These are phyloP conservation scores for Syrphus vitripennis DNA, from an alignment of 2,888 invertebrate genomes.

Conservation along the genomic window DNA sequence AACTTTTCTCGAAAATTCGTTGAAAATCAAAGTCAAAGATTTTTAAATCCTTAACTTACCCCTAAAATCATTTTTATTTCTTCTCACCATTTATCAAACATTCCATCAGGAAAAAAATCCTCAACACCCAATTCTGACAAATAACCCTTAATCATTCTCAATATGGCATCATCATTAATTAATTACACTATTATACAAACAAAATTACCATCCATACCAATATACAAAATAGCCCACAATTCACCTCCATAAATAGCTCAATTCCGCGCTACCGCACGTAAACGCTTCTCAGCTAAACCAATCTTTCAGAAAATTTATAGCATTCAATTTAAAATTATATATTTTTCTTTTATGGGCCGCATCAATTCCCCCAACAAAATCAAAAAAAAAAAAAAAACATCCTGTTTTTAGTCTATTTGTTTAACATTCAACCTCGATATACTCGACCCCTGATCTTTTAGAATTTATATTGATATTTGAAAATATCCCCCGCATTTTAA, in stretches of 20 bases:
- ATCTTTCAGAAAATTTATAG: slow-evolving; percentile 58
- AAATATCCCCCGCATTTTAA: slow-evolving; percentile 24
- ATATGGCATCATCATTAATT: slow-evolving; percentile 38
- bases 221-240: slow-evolving; percentile 5
- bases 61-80: not conserved
- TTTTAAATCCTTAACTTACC: not conserved
- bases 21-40: not conserved
- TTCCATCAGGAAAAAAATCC: slow-evolving; percentile 3
- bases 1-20: no score
- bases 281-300: slow-evolving; percentile 40
- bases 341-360: slow-evolving; percentile 56
- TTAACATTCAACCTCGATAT: slow-evolving; percentile 70
- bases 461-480: slow-evolving; percentile 68
- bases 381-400: slow-evolving; percentile 5
- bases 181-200: slow-evolving; percentile 43
- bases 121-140: slow-evolving; percentile 18
- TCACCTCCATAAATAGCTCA: slow-evolving; percentile 56
- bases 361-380: not conserved
- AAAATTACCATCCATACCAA: slow-evolving; percentile 6
- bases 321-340: slow-evolving; percentile 70
- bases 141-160: slow-evolving; percentile 54
- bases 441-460: slow-evolving; percentile 65
- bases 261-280: slow-evolving; percentile 49
- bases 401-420: slow-evolving; percentile 58
- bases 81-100: not conserved